Conservation (phyloP, 2,888 invertebrate species). For the Drosophila leonis region DNA sequence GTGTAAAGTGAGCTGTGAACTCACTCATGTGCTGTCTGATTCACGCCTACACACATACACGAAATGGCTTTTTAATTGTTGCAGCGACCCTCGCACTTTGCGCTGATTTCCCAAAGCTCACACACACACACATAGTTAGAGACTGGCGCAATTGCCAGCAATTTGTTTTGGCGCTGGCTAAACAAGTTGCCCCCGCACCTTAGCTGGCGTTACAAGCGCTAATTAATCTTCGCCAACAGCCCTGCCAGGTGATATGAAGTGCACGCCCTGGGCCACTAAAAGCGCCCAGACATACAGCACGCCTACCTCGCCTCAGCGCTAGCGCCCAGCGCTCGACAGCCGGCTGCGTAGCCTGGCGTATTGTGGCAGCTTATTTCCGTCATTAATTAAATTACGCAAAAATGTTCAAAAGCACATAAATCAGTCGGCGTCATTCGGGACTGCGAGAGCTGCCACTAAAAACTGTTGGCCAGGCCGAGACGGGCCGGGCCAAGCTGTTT, state of each 20-base stretch:
- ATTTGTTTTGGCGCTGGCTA: conserved; percentile 69
- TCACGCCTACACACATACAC: conserved; percentile 28
- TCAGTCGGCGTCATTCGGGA: conserved; percentile 73
- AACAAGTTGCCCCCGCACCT: conserved; percentile 46
- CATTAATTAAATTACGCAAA: conserved; percentile 82
- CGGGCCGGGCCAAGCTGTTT: conserved; percentile 32
- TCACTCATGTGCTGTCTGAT: conserved; percentile 24
- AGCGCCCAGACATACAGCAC: conserved; percentile 1
- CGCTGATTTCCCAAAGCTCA: conserved; percentile 70
- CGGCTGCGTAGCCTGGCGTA: conserved; percentile 48
- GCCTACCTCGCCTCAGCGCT: neutral
- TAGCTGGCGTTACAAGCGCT: conserved; percentile 73
- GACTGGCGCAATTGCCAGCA: conserved; percentile 66
- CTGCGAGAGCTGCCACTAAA: conserved; percentile 34
- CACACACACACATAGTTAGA: conserved; percentile 13
- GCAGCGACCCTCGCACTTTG: conserved; percentile 60
- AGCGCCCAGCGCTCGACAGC: conserved; percentile 19
- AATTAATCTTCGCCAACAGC: conserved; percentile 74
- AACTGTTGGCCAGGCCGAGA: conserved; percentile 39
- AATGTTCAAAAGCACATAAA: conserved; percentile 82
- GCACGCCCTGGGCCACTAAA: conserved; percentile 38
- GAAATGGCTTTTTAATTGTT: conserved; percentile 64
- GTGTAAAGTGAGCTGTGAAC: conserved; percentile 13
- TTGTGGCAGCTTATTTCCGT: conserved; percentile 72
- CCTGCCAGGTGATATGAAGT: conserved; percentile 65